phyloP scores from a whole-genome alignment of 2,113 vertebrate species.

The Scortum barcoo region DNA sequence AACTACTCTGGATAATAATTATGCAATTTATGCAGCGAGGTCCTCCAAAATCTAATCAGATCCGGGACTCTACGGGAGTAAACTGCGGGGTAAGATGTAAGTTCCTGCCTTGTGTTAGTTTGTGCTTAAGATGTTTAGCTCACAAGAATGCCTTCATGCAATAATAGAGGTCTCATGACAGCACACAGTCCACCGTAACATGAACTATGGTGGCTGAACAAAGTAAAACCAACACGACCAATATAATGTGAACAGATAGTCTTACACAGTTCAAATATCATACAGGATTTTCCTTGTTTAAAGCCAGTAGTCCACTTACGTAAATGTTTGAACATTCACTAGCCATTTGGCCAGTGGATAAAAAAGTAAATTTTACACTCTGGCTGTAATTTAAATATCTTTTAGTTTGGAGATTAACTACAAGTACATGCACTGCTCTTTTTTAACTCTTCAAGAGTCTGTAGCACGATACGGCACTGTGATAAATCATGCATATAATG shows the following conservation, averaged over 20 bases:
- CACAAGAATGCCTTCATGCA: neutral
- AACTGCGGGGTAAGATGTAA: neutral
- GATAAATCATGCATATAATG: neutral
- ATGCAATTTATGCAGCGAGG: slow-evolving; percentile 9
- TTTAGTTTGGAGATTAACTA: no score
- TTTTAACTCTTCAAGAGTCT: neutral
- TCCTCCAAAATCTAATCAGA: neutral
- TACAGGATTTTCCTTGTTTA: neutral
- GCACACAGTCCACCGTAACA: neutral
- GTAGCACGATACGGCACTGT: neutral
- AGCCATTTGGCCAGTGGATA: no score
- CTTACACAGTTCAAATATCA: neutral
- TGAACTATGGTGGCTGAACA: neutral
- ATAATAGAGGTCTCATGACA: neutral
- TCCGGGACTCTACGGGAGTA: neutral
- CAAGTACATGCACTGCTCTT: no score
- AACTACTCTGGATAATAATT: neutral
- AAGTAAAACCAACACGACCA: neutral
- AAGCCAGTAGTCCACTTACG: neutral
- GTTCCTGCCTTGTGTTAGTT: neutral
- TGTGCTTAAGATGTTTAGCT: neutral
- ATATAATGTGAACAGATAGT: neutral
- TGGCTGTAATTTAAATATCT: no score
- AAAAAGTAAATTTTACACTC: no score
- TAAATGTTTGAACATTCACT: no score